Percentiles rank a stretch among this genome's conserved stretches.
phyloP scores from a whole-genome alignment of 2,113 vertebrate genomes.

The Poeciliopsis retropinna region DNA sequence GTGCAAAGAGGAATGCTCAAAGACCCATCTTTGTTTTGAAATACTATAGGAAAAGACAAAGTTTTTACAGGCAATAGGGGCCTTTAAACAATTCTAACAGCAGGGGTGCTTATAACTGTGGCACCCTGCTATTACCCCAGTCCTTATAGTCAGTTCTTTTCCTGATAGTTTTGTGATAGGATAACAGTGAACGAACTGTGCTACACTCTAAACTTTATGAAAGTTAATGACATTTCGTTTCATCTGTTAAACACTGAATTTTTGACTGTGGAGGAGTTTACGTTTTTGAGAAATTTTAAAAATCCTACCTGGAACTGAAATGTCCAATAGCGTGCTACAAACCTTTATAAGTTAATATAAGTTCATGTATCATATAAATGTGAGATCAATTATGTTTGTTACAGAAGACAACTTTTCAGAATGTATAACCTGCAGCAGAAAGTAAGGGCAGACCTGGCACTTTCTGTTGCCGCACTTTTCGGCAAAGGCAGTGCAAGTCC shows the following conservation, averaged over 20 bases:
- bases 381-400: background rate
- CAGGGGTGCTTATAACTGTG: background rate
- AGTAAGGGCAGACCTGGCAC: background rate
- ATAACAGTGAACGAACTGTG: background rate
- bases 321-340: background rate
- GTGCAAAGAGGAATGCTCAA: too few species aligned
- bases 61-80: too few species aligned
- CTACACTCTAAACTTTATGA: background rate
- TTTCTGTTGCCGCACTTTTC: conserved; percentile 13
- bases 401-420: background rate
- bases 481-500: background rate
- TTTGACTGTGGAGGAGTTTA: background rate
- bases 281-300: background rate
- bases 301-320: background rate
- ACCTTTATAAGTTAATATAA: background rate
- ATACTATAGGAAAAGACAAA: too few species aligned
- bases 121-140: background rate
- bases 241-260: background rate
- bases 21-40: too few species aligned
- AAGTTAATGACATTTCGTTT: background rate
- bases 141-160: conserved; percentile 12
- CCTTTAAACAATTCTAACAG: too few species aligned
- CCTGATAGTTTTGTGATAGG: conserved; percentile 8
- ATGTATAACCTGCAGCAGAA: background rate
- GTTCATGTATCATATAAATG: background rate